Percentiles rank a stretch among this genome's conserved stretches.
Conservation (phyloP, 2,113 vertebrate species). For the Parus major region DNA sequence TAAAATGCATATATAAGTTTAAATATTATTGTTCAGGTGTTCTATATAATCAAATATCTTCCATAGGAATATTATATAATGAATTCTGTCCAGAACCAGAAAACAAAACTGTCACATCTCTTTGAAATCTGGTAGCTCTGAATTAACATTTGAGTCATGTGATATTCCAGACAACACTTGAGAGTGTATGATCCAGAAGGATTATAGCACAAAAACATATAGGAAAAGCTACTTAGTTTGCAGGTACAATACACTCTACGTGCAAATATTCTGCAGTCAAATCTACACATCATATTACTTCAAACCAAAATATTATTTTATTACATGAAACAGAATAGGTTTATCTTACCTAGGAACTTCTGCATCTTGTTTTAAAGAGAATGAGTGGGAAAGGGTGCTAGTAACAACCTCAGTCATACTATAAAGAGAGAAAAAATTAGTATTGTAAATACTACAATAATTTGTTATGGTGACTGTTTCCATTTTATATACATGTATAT, state of each 20-base stretch:
- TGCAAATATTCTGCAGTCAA: not conserved
- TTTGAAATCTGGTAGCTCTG: not conserved
- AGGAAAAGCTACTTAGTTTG: not conserved
- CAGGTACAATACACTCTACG: not conserved
- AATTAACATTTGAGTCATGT: not conserved
- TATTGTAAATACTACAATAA: not conserved
- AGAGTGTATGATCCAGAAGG: not conserved
- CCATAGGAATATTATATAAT: not conserved
- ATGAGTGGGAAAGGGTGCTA: not conserved
- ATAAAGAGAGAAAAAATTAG: not conserved
- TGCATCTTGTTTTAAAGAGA: conserved; percentile 24
- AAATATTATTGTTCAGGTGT: not conserved
- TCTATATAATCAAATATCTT: not conserved
- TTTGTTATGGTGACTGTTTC: not conserved
- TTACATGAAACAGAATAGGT: not conserved
- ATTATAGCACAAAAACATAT: not conserved
- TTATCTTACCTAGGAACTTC: conserved; percentile 63
- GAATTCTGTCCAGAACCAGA: not conserved
- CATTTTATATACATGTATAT: not conserved
- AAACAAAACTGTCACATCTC: not conserved
- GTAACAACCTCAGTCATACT: conserved; percentile 17
- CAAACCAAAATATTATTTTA: not conserved
- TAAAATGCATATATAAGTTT: not conserved
- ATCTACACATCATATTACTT: not conserved
- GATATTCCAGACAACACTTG: not conserved